These are phyloP conservation scores for Euspilapteryx auroguttella DNA, from an alignment of 2,888 invertebrate genomes.

Conservation along the genomic window DNA sequence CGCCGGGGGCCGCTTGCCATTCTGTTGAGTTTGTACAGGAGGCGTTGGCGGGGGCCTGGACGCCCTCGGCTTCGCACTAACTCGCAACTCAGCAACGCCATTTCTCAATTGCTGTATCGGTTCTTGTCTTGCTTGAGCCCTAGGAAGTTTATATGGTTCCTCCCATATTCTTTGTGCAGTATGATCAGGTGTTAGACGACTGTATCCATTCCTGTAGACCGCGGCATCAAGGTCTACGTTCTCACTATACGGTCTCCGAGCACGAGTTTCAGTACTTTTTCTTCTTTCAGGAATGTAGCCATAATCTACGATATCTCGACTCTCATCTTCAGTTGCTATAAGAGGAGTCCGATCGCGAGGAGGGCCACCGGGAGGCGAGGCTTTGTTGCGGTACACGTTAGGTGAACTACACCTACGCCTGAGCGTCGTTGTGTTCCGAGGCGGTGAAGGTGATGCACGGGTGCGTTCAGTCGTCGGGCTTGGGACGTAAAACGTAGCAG, in stretches of 20 bases:
- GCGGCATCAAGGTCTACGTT: conserved; percentile 41
- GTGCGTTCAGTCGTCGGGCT: conserved; percentile 56
- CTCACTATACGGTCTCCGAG: conserved; percentile 44
- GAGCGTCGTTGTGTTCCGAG: conserved; percentile 31
- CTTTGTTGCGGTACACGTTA: conserved; percentile 38
- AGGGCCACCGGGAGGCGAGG: conserved; percentile 23
- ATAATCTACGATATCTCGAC: conserved; percentile 39
- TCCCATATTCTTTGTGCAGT: conserved; percentile 33
- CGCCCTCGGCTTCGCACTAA: conserved; percentile 40
- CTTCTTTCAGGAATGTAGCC: conserved; percentile 31
- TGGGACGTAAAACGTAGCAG: conserved; percentile 73
- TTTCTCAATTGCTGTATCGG: conserved; percentile 38
- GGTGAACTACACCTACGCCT: conserved; percentile 48
- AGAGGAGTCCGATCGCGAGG: conserved; percentile 31
- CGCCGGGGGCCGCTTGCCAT: conserved; percentile 30
- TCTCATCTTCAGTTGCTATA: conserved; percentile 37
- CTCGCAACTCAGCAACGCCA: conserved; percentile 42
- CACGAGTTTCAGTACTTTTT: conserved; percentile 29
- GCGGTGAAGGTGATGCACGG: conserved; percentile 39
- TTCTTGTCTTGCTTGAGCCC: conserved; percentile 38
- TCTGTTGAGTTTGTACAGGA: conserved; percentile 15
- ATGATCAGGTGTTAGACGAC: conserved; percentile 23
- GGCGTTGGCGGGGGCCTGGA: conserved; percentile 40
- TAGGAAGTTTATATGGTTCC: conserved; percentile 42
- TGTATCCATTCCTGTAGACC: conserved; percentile 38